Base-by-base conservation (phyloP, 2,113 vertebrate species). In the Raja brachyura region DNA sequence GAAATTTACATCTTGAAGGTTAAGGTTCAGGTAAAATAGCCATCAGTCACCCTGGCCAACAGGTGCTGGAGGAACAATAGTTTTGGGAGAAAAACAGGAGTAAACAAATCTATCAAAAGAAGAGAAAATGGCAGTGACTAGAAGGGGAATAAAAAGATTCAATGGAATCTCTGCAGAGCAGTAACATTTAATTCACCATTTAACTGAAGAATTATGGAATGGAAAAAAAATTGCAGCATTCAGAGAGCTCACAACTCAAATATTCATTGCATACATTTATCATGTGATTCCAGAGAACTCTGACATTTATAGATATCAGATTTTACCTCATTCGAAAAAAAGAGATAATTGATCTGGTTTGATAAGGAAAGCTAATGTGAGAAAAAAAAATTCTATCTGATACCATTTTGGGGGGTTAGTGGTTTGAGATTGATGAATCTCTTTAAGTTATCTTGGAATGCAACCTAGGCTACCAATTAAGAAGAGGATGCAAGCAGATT, bases 361-460 rank as follows among this genome's bases (percentile, higher is more conserved):
- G 83, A 86, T 63, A 88, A 88, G 59, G n/a, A 88, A 63, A 8
- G 18, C 28, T 31, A 66, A 88, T 66, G 56, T 18, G 63, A 31
- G 59, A 88, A 88, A 88, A 63, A 31, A 63, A 88, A 31, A 63
- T 88, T 88, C 59, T 31, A 88, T 88, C 59, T 31, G 59, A 88
- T 31, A 33, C 5, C 31, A 33, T 18, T 83, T 66, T 88, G 16
- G 14, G 83, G 66, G 28, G 83, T 66, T n/a, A 88, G 28, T 88
- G 28, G 59, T 7, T 61, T 63, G 54, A 86, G 25, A 86, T 59
- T 86, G 83, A 88, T 63, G 83, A 88, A 63, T 63, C 59, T 63
- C 10, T 63, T 63, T 63, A 88, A 88, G 14, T 59, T 18, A 63
- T 31, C 81, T 88, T 11, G 28, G 28, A 63, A 59, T 31, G 59